These are phyloP conservation scores for Druceiella hillmani DNA, from an alignment of 2,888 invertebrate genomes.

Conservation along the genomic window DNA sequence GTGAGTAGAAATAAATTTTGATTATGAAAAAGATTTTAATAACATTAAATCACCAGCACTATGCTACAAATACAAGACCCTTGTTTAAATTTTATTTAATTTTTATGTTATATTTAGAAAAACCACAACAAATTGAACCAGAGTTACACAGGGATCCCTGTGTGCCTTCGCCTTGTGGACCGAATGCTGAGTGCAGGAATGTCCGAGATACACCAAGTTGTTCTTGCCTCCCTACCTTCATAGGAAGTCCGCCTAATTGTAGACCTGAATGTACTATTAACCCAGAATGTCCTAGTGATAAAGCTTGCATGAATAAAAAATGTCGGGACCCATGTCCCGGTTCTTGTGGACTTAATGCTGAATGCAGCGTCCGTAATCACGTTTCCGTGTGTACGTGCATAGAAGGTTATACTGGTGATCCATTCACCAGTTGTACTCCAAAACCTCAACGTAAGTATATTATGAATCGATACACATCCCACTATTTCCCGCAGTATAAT, in stretches of 20 bases:
- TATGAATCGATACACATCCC: not conserved
- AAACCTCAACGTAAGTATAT: slow-evolving; percentile 45
- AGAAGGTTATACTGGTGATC: slow-evolving; percentile 66
- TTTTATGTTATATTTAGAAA: not conserved
- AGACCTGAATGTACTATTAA: slow-evolving; percentile 66
- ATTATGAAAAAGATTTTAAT: no score
- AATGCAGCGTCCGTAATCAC: slow-evolving; percentile 63
- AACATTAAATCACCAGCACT: no score
- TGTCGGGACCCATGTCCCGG: slow-evolving; percentile 80
- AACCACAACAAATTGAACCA: slow-evolving; percentile 16
- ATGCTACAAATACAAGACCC: no score
- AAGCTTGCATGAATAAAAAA: slow-evolving; percentile 71
- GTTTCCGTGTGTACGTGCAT: slow-evolving; percentile 70
- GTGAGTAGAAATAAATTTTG: slow-evolving; percentile 33
- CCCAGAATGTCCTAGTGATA: slow-evolving; percentile 67
- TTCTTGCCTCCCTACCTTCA: slow-evolving; percentile 57
- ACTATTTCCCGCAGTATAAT: not conserved
- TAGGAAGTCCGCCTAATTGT: slow-evolving; percentile 66
- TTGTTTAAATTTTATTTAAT: not conserved
- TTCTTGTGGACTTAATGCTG: slow-evolving; percentile 62
- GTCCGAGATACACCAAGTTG: slow-evolving; percentile 58
- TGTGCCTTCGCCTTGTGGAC: slow-evolving; percentile 60
- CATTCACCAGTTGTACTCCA: slow-evolving; percentile 57
- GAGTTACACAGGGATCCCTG: slow-evolving; percentile 49
- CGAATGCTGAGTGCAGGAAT: slow-evolving; percentile 60